These are phyloP conservation scores for Microtus richardsoni DNA, from an alignment of 2,113 vertebrate genomes.

Conservation along the genomic window DNA sequence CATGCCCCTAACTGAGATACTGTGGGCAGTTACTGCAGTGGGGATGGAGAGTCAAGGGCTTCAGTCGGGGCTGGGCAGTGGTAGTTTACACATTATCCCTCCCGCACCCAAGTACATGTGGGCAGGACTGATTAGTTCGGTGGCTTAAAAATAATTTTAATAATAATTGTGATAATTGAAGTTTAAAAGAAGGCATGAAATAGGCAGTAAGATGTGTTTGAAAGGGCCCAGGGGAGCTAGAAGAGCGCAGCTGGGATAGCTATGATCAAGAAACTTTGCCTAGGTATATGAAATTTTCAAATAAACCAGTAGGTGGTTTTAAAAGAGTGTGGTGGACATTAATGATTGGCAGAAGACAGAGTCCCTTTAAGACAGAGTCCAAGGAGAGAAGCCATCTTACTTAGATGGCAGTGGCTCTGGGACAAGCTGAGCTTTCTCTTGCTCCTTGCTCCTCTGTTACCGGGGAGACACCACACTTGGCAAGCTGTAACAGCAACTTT, in stretches of 20 bases:
- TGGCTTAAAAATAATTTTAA: not conserved
- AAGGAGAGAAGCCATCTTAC: not conserved
- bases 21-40: not conserved
- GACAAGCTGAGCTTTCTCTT: not conserved
- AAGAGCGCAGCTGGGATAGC: not conserved
- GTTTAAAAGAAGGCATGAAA: not conserved
- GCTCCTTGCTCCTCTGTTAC: fast-evolving
- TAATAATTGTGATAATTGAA: not conserved
- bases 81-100: too few species aligned
- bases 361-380: not conserved
- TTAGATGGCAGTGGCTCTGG: not conserved
- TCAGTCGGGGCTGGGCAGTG: not conserved
- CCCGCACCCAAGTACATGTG: not conserved
- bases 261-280: not conserved
- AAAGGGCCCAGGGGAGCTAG: too few species aligned
- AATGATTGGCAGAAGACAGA: not conserved
- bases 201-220: not conserved
- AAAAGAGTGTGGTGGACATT: not conserved
- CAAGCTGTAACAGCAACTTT: fast-evolving
- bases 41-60: not conserved
- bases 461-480: fast-evolving
- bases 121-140: not conserved
- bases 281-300: not conserved
- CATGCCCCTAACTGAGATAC: not conserved
- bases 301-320: too few species aligned